Evolutionary conservation across 2,888 invertebrate species (phyloP).

Genomic region (Synanthedon andrenaeformis): DNA sequence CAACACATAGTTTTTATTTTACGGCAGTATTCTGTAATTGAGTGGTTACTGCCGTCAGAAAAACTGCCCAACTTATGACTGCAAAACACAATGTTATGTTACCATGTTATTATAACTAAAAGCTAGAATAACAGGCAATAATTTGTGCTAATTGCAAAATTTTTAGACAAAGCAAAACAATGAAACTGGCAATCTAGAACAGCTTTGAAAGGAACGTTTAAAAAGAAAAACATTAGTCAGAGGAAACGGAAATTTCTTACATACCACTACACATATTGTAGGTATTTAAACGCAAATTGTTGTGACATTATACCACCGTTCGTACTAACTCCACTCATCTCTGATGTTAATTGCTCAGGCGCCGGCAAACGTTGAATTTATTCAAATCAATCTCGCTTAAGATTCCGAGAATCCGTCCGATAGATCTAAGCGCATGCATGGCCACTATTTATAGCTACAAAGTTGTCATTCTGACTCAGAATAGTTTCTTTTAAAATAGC

Average conservation of each 20-base stretch:
- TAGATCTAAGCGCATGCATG: not conserved
- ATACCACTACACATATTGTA: not conserved
- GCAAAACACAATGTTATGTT: too few relatives aligned
- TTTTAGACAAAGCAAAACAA: too few relatives aligned
- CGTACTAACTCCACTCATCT: conserved; percentile 3
- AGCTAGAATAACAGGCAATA: too few relatives aligned
- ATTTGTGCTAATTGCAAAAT: too few relatives aligned
- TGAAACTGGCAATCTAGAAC: too few relatives aligned
- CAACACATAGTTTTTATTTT: too few relatives aligned
- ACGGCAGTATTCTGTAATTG: too few relatives aligned
- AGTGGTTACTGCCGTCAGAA: too few relatives aligned
- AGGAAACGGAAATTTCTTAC: not conserved
- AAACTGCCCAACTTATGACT: too few relatives aligned
- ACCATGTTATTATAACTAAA: too few relatives aligned
- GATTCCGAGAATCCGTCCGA: conserved; percentile 22
- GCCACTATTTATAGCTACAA: not conserved
- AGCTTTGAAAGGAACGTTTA: too few relatives aligned
- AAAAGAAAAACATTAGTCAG: not conserved
- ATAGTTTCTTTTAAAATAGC: conserved; percentile 1
- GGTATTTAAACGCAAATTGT: not conserved
- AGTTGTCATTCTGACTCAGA: not conserved
- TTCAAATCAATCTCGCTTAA: conserved; percentile 16
- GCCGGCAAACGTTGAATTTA: conserved; percentile 21
- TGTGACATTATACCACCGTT: conserved; percentile 2
- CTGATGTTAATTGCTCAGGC: conserved; percentile 33